Evolutionary conservation across 2,888 invertebrate genomes (phyloP), one percentile per base, ranked within the genome.

Genomic region (Hymenopus coronatus): DNA sequence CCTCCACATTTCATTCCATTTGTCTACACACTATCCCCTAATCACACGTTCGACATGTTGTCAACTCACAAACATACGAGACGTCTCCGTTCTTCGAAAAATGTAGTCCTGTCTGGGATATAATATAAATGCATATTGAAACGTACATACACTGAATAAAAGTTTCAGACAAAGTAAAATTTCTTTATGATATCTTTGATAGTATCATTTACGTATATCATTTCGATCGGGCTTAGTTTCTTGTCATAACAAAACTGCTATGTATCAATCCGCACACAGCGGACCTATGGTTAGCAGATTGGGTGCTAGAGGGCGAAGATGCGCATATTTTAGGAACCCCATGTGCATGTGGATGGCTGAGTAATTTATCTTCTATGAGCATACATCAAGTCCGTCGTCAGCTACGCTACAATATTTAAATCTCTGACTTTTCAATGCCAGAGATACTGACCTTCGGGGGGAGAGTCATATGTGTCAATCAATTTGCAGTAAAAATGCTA

Each of bases 41-140:
- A 70, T 70, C 15, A 70, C 54, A 70, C 54, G 54, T 70, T 70
- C 87, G 87, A 87, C 87, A 87, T 87, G 87, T 82, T 87, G 87
- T 33, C 87, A 82, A 82, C 82, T 87, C 82, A 82, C 87, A 87
- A 87, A 87, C 87, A 33, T 87, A 82, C 87, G 82, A 87, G 82
- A 82, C 87, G 20, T 87, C 33, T 82, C 54, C 87, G 12, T 14
- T 82, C 82, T 82, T 33, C 54, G 15, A 30, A 87, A 87, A 87
- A 82, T 28, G 40, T 87, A 87, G 87, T 87, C 28, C 87, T 70
- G 54, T 70, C 54, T 70, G 54, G 54, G 54, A 70, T 8, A 25
- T 25, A 70, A 70, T 20, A 25, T 70, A 70, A 70, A 70, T 15
- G 4, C 2, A 6, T 20, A 70, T 20, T 70, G 25, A 20, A 70